A percentile compares a stretch with the other conserved stretches of the same genome.
phyloP scores from a whole-genome alignment of 1,140 invertebrate species.

The Conopomorpha cramerella region DNA sequence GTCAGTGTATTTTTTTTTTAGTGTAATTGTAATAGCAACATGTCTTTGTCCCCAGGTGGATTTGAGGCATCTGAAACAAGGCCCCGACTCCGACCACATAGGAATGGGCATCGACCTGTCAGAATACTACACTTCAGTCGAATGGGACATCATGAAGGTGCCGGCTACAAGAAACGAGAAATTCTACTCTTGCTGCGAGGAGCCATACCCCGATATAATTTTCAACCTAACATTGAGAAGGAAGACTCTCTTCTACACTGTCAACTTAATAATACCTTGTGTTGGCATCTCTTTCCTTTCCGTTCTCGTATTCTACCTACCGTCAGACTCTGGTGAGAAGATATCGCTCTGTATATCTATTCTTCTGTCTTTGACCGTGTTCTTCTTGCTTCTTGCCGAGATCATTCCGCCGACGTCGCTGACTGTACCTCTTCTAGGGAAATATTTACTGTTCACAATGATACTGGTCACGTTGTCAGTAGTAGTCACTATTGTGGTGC shows the following conservation, averaged over 20 bases:
- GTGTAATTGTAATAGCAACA: too few species aligned
- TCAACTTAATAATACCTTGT: constrained; percentile 95
- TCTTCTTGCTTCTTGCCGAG: constrained; percentile 96
- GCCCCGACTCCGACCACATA: constrained; percentile 79
- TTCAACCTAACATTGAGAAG: constrained; percentile 96
- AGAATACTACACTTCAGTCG: constrained; percentile 95
- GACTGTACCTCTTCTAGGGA: constrained; percentile 95
- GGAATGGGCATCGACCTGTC: constrained; percentile 89
- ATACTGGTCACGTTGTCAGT: constrained; percentile 97
- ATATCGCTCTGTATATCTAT: constrained; percentile 98
- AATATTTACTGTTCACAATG: constrained; percentile 99
- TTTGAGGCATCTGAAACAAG: constrained; percentile 81
- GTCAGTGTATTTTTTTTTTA: too few species aligned
- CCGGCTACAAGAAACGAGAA: constrained; percentile 86
- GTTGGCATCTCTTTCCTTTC: constrained; percentile 97
- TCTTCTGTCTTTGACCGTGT: constrained; percentile 96
- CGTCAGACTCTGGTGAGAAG: constrained; percentile 97
- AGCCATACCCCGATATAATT: constrained; percentile 94
- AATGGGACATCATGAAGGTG: constrained; percentile 95
- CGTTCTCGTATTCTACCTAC: constrained; percentile 97
- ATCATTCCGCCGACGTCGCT: constrained; percentile 99
- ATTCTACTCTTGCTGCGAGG: constrained; percentile 89
- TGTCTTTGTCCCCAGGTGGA: too few species aligned
- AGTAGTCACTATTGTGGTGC: constrained; percentile 95
- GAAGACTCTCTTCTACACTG: constrained; percentile 97